Base-by-base conservation (phyloP, 2,888 invertebrate genomes). In the Stratiomys singularior region DNA sequence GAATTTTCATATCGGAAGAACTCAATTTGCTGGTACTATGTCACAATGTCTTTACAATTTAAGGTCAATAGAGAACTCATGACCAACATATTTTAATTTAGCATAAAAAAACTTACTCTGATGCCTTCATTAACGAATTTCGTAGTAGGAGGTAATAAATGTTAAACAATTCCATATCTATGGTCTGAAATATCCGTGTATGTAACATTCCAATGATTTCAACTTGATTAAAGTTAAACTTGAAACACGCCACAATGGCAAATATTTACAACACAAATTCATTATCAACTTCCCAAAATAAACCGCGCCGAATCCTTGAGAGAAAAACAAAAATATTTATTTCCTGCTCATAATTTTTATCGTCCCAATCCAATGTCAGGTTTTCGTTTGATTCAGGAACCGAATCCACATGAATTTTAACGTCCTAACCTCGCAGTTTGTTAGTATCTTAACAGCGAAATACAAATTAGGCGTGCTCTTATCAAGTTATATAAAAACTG, bases 391-490 rank as follows among this genome's bases (percentile, higher is more conserved):
- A 15, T 25, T 5, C 1, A 63, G 15, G 15, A 5, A 7, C 63
- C 11, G 9, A 15, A 23, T 5, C 27, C 25, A 4, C 27, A 15
- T 11, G 25, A 63, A 13, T 52, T 25, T 11, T 56, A 3, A 21
- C 11, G 23, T 23, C 58, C 23, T 21, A 60, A 21, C 52, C 52
- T 60, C 11, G 18, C 25, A 25, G 15, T 52, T 18, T 15, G 15
- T 52, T 52, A 18, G n/a, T 52, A 52, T 13, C 7, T 52, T 52
- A 52, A n/a, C 52, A 15, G 7, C 3, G 4, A 69, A 46, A 28
- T 15, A 25, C 69, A 23, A 69, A 69, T 69, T 5, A 18, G n/a
- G 74, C 74, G 74, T 74, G 74, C 58, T 37, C 37, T 37, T 74
- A 7, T 23, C 44, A 74, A 74, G 60, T 74, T 74, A 74, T 74